Base-by-base conservation (phyloP, 2,888 invertebrate species). In the Candidula unifasciata region DNA sequence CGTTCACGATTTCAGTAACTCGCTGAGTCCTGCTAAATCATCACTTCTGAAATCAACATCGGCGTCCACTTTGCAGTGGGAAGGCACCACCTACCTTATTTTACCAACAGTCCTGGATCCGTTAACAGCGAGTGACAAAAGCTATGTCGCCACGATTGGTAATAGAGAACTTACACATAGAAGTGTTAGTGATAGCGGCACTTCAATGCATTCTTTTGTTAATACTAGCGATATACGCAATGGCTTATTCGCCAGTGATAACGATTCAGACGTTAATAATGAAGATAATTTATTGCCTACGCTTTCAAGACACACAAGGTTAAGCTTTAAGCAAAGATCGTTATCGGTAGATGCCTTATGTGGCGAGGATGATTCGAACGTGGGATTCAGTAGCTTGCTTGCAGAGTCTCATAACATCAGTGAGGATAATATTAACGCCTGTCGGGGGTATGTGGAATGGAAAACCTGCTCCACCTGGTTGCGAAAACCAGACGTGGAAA, bases 71-170 rank as follows among this genome's bases (percentile, higher is more conserved):
- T 74, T 84, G 44, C 35, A 57, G 6, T 84, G 80, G 84, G 84
- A 80, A 68, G 84, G 76, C 27, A 71, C 80, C 35, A 74, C 64
- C 2, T 84, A 84, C 57, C 80, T 84, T 33, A 80, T 84, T 8
- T 30, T 84, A 33, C 84, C 84, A 13, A 84, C 84, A 13, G 68
- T 84, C 3, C 68, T 84, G n/a, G 84, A 84, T n/a, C n/a, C 80
- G 13, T 27, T 68, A 44, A 30, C 60, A n/a, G 8, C 68, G 13
- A 60, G 60, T 21, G 30, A 57, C 8, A 37, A 24, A 24, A 60
- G 24, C 33, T 30, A 27, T 37, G 60, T 21, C 60, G 27, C 13
- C 27, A 60, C 16, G 6, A 27, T 6, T 27, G 30, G n/a, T 6
- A 57, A n/a, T 24, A 64, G 44, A 13, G 77, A 76, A 8, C 18